Evolutionary conservation across 2,888 invertebrate genomes (phyloP).

Genomic region (Andrena camellia): DNA sequence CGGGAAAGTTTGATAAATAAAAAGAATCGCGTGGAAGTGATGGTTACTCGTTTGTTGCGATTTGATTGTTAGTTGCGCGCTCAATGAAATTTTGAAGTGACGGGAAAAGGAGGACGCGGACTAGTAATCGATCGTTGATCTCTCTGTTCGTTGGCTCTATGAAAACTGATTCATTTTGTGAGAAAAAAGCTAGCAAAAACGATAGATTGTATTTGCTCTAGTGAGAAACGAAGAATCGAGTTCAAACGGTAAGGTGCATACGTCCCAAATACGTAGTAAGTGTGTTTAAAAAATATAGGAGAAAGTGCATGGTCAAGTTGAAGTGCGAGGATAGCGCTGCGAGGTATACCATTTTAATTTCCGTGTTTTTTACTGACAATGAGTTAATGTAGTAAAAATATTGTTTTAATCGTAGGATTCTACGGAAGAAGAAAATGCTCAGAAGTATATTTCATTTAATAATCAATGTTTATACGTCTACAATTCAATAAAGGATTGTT

Average conservation of each 20-base stretch:
- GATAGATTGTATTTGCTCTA: not conserved
- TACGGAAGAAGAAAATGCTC: not conserved
- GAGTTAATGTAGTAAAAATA: not conserved
- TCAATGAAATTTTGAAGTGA: not conserved
- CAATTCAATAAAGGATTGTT: not conserved
- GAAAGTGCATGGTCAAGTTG: conserved; percentile 51
- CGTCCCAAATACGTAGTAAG: not conserved
- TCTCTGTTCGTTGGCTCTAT: not conserved
- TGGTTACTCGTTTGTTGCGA: too few relatives aligned
- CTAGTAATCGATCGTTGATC: conserved; percentile 17
- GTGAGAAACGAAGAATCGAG: not conserved
- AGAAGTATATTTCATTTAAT: not conserved
- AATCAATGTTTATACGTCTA: not conserved
- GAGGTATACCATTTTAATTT: not conserved
- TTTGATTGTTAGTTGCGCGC: too few relatives aligned
- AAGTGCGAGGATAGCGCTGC: conserved; percentile 14
- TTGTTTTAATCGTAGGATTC: not conserved
- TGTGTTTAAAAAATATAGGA: conserved; percentile 25
- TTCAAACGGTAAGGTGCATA: not conserved
- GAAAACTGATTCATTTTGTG: not conserved
- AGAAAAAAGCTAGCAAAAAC: not conserved
- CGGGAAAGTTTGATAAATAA: too few relatives aligned
- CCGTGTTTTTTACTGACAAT: not conserved
- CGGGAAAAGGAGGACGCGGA: not conserved
- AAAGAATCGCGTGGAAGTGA: too few relatives aligned